Evolutionary conservation across 2,888 invertebrate genomes (phyloP).

Genomic region (Calameuta filiformis): DNA sequence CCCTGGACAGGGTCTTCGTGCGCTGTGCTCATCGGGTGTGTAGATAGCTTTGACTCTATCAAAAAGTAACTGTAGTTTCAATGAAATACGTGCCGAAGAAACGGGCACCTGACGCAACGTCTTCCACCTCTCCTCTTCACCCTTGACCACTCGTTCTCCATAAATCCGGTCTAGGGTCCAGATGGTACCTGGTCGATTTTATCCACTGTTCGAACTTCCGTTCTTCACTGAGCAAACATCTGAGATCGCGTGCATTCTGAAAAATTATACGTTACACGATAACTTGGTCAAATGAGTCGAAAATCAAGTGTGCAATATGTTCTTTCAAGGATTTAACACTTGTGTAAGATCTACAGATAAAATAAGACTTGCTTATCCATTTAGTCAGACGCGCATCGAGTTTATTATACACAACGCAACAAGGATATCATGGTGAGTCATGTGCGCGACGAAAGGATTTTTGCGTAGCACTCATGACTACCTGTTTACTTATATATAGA

Average conservation of each 20-base stretch:
- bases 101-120: background rate
- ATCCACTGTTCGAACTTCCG: background rate
- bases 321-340: background rate
- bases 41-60: slow-evolving; percentile 8
- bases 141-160: background rate
- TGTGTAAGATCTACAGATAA: background rate
- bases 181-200: background rate
- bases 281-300: background rate
- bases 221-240: background rate
- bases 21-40: slow-evolving; percentile 63
- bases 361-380: background rate
- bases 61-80: background rate
- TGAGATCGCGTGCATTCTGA: background rate
- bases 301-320: background rate
- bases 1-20: slow-evolving; percentile 62
- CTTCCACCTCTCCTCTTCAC: background rate
- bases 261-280: background rate
- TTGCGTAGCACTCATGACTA: background rate
- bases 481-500: background rate
- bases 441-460: background rate
- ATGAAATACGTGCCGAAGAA: background rate
- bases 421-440: background rate
- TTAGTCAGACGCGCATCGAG: background rate
- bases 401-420: background rate
- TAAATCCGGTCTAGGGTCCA: background rate